Base-by-base conservation (phyloP, 2,888 invertebrate genomes). In the Coenonympha arcania region DNA sequence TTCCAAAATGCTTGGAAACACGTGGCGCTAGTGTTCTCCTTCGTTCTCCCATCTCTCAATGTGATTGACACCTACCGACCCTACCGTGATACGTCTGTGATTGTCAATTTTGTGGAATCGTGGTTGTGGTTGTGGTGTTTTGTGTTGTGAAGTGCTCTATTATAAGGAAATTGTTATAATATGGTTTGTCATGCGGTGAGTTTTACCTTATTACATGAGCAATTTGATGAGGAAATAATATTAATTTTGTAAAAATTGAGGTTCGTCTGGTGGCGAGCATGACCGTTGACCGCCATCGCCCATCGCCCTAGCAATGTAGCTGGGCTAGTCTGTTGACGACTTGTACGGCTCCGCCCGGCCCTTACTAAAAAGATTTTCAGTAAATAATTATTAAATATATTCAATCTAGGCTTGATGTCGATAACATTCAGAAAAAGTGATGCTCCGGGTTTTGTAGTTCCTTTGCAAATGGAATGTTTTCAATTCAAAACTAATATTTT, bases 261-360 rank as follows among this genome's bases (percentile, higher is more conserved):
- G 55, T 47, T 48, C 45, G 46, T 48, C 65, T 52, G 57, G 55
- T 49, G 50, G 54, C 59, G 57, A 66, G 37, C 37, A 20, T 69
- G 73, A 79, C 81, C 83, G 81, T 82, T 80, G 80, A 85, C 85
- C 86, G 86, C 86, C 86, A 87, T 84, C 81, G 78, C 77, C 86
- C 86, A 87, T 83, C 80, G 77, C 77, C 77, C 77, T 76, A 79
- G 79, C 78, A 28, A 28, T 9, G n/a, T 11, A n/a, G 28, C n/a
- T n/a, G n/a, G n/a, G n/a, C n/a, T n/a, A n/a, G n/a, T n/a, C 69
- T 71, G 69, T 67, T 68, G 69, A 68, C 68, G 66, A 64, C 68
- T 68, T 66, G n/a, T n/a, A 52, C 72, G 78, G 70, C 79, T 76
- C 78, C 81, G 72, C 82, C 82, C n/a, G n/a, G n/a, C n/a, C n/a